A percentile compares a stretch with the other conserved stretches of the same genome.
These are phyloP conservation scores for Drosophila mulleri DNA, from an alignment of 2,888 invertebrate species.

Conservation along the genomic window DNA sequence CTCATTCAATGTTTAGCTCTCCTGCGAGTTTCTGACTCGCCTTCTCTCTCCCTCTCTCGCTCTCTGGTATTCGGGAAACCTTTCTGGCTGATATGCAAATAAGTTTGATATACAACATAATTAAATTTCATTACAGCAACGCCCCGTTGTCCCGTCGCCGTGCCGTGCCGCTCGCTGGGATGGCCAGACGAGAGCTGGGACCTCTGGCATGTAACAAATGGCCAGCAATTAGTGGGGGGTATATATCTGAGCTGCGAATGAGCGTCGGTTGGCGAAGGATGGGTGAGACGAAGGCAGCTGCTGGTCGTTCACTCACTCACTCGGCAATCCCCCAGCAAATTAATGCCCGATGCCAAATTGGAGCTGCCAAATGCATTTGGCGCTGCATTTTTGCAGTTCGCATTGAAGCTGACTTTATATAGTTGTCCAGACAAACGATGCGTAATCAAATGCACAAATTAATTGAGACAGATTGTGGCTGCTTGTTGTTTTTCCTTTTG, in stretches of 20 bases:
- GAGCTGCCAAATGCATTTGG: slow-evolving; percentile 54
- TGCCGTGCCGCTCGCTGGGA: slow-evolving; percentile 43
- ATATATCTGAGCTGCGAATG: slow-evolving; percentile 34
- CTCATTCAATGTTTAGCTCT: slow-evolving; percentile 29
- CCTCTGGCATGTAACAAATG: slow-evolving; percentile 72
- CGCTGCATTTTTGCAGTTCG: slow-evolving; percentile 32
- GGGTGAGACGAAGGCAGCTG: slow-evolving; percentile 16
- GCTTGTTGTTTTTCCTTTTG: background rate
- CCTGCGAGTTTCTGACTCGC: slow-evolving; percentile 41
- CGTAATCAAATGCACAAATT: slow-evolving; percentile 52
- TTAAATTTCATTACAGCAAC: slow-evolving; percentile 81
- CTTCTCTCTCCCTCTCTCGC: slow-evolving; percentile 29
- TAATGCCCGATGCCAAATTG: slow-evolving; percentile 57
- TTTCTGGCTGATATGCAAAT: slow-evolving; percentile 73
- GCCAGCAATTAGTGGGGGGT: slow-evolving; percentile 72
- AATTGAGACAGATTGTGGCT: slow-evolving; percentile 52
- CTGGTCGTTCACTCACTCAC: slow-evolving; percentile 19
- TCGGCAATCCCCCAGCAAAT: slow-evolving; percentile 35
- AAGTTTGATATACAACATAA: slow-evolving; percentile 80
- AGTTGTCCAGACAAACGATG: slow-evolving; percentile 36
- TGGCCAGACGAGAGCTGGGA: slow-evolving; percentile 26
- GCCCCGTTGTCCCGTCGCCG: slow-evolving; percentile 57
- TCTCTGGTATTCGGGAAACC: slow-evolving; percentile 22
- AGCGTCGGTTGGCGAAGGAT: background rate
- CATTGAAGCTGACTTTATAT: slow-evolving; percentile 44